Evolutionary conservation across 2,888 invertebrate genomes (phyloP), one percentile per base, ranked within the genome.

Genomic region (Chloroclystis v-ata): DNA sequence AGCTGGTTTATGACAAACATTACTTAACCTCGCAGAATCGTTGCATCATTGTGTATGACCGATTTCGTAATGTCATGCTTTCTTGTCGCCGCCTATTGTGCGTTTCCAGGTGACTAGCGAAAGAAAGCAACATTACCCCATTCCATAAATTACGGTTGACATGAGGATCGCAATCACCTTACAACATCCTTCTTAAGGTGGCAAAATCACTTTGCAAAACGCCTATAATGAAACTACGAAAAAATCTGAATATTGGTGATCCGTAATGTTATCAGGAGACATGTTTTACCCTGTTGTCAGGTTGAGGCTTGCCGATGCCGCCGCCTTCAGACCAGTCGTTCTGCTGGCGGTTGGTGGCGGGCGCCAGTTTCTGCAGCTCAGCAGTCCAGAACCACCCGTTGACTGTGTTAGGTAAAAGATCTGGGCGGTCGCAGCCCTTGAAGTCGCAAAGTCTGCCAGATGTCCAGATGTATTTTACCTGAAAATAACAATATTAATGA

Each of bases 311-410:
- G 51, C 94, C 94, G 69, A 95, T 94, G 60, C 96, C 96, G 65
- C 96, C 96, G 57, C 89, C 92, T 72, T 93, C 93, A 28, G 95
- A 95, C 96, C 96, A 96, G 81, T 96, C 96, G 77, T 94, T 95
- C 72, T 95, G 95, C 43, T 90, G 90, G 41, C 95, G 91, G 83
- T 95, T 92, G 46, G 90, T 94, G 44, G 95, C 93, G 37, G 96
- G 94, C 1, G 96, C 94, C 63, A 96, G 82, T 78, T 96, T 96
- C 81, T 94, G 95, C 43, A 94, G 90, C 64, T 92, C 95, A 28
- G 94, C 95, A 13, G 96, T 95, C 96, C 96, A 96, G 90, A 96
- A 96, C 96, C 96, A 96, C 28, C 96, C 96, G 71, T 96, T 95
- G 56, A 95, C 79, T 44, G 91, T 90, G 54, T 92, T 89, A 26